Evolutionary conservation across 1,140 invertebrate species (phyloP).

Genomic region (Formica selysi): DNA sequence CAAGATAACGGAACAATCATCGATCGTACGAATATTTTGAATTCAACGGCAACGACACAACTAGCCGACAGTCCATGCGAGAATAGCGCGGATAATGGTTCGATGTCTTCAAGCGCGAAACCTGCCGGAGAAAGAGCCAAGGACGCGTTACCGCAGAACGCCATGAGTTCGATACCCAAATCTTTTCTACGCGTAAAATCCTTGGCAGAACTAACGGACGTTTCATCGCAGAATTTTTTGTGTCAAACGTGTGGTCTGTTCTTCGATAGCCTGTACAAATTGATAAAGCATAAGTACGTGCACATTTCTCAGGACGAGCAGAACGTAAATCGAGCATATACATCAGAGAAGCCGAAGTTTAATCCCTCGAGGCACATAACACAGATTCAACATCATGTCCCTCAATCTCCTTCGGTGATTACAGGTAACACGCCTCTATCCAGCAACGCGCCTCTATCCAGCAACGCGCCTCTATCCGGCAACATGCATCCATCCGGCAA

Average conservation of each 20-base stretch:
- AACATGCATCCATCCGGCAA: not conserved
- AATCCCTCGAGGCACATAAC: not conserved
- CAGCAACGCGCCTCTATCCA: not conserved
- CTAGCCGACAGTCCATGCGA: not conserved
- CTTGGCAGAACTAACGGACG: conserved; percentile 64
- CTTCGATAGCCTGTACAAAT: conserved; percentile 24
- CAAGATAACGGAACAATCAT: not conserved
- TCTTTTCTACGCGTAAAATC: conserved; percentile 71
- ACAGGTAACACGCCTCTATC: not conserved
- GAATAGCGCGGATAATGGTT: not conserved
- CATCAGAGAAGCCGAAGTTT: not conserved
- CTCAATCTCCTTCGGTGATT: not conserved
- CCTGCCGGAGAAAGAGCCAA: not conserved
- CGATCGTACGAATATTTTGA: too few relatives aligned
- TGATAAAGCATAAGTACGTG: conserved; percentile 14
- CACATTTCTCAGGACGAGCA: not conserved
- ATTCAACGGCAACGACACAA: not conserved
- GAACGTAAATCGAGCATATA: not conserved
- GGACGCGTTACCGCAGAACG: not conserved
- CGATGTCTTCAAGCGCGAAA: not conserved
- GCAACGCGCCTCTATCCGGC: not conserved
- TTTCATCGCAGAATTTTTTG: not conserved
- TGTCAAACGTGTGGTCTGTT: conserved; percentile 12
- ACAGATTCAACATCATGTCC: not conserved
- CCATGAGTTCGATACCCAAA: not conserved